Evolutionary conservation across 2,888 invertebrate species (phyloP).

Genomic region (Alcis repandata): DNA sequence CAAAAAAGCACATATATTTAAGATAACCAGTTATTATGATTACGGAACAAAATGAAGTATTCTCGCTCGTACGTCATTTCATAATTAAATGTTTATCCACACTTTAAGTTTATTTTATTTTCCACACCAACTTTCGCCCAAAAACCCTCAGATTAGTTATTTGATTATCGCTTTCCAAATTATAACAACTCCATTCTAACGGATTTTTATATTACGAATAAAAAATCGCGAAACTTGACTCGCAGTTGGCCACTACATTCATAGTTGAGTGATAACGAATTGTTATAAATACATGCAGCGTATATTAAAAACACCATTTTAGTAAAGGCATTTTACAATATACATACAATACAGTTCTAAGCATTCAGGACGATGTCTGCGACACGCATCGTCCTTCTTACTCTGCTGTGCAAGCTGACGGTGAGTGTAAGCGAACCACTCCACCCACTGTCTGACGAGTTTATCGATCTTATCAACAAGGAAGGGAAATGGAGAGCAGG

Average conservation of each 20-base stretch:
- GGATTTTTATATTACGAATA: no score
- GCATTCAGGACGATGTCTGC: neutral
- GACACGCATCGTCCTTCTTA: constrained; percentile 1
- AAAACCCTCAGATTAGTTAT: no score
- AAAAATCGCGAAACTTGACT: neutral
- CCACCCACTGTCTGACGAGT: constrained; percentile 88
- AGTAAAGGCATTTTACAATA: neutral
- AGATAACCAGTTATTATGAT: no score
- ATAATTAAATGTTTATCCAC: no score
- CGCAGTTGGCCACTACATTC: neutral
- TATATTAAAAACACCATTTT: neutral
- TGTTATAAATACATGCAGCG: neutral
- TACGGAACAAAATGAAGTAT: no score
- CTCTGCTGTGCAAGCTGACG: constrained; percentile 3
- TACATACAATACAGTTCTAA: no score
- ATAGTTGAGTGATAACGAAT: constrained; percentile 2
- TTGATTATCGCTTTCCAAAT: no score
- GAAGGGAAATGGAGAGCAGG: constrained; percentile 92
- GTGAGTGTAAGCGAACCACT: constrained; percentile 8
- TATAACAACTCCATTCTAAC: no score
- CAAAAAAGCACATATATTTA: neutral
- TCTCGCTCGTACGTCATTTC: no score
- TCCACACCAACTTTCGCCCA: no score
- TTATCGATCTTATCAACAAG: constrained; percentile 89
- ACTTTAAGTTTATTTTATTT: no score